Base-by-base conservation (phyloP, 2,888 invertebrate genomes). In the Strigamia transsilvanica region DNA sequence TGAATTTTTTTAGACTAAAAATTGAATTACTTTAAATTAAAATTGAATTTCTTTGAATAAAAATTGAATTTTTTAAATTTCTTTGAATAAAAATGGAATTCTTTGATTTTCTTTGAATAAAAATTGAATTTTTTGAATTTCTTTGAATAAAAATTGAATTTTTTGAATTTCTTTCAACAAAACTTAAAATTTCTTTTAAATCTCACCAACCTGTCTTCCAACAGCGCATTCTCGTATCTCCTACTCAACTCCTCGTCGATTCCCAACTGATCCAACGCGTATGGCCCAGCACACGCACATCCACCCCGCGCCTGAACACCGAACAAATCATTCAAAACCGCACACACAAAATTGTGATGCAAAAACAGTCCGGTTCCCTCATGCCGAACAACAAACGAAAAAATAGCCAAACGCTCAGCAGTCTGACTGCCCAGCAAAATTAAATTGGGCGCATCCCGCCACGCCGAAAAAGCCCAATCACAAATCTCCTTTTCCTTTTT, bases 321-420 rank as follows among this genome's bases (percentile, higher is more conserved):
- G 87, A 96, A 97, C 34, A 97, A 92, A 86, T 97, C 96, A 87
- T 96, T 97, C 77, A 97, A 90, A 23, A 97, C 91, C 12, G 94
- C 93, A 85, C 93, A 93, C 12, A 97, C 92, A 90, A 94, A 93
- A 88, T 96, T 96, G 88, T 96, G 94, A 87, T 97, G 97, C 1
- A 96, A 91, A 87, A 94, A 96, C 15, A 93, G 85, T 3, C 94
- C 94, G 21, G 86, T 86, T 56, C 93, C 89, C 0, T 93, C 92
- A 87, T 96, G 94, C 85, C 93, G 91, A 80, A 97, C 93, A 90
- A 96, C 91, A 86, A 97, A 92, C 6, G 96, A 95, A 87, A 96
- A 94, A 82, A 96, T 92, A 2, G 96, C 94, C 34, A 96, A 90
- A 2, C 89, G 85, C 77, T 93, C 90, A 15, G 85, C 85, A 12